Base-by-base conservation (phyloP, 2,888 invertebrate genomes). In the Hemistola chrysoprasaria region DNA sequence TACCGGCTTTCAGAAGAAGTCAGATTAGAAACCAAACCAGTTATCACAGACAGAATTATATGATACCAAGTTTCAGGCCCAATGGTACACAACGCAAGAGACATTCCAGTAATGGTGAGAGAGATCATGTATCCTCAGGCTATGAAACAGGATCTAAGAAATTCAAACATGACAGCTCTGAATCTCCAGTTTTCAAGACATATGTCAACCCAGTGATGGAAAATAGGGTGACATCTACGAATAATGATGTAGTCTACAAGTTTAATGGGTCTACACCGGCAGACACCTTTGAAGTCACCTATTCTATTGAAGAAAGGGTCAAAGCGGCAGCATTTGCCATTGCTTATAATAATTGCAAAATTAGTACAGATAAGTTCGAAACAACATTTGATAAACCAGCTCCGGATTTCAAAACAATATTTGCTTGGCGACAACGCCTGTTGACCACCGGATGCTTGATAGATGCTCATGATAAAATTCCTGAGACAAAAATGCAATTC, bases 331-430 rank as follows among this genome's bases (percentile, higher is more conserved):
- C 88, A 23, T 81, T 69, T 69, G 87, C 89, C 20, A 73, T 90
- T 52, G 76, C 73, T 8, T 82, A 84, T 46, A 81, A 79, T 45
- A 90, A 89, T 41, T 89, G 89, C 48, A 84, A 74, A 69, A 73
- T 79, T n/a, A 82, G 74, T 33, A 70, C 81, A 33, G 72, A 78
- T 0, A 81, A 72, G 54, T 90, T 90, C 78, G 78, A 87, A 62
- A 47, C 64, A 22, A 24, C 71, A 6, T 85, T 65, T 67, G 78
- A 80, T 32, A 90, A 90, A 65, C 85, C 84, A 24, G 87, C 89
- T 32, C 90, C 90, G 25, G 87, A 89, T 60, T 87, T 82, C 43
- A 78, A 87, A 59, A 88, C 87, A 26, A 83, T 90, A 47, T 90
- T 85, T 76, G 64, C 66, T 21, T 89, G 86, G 88, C 70, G 87